These are phyloP conservation scores for Echinometra lucunter DNA, from an alignment of 53 echinoderm and acorn worm species.

Conservation along the genomic window DNA sequence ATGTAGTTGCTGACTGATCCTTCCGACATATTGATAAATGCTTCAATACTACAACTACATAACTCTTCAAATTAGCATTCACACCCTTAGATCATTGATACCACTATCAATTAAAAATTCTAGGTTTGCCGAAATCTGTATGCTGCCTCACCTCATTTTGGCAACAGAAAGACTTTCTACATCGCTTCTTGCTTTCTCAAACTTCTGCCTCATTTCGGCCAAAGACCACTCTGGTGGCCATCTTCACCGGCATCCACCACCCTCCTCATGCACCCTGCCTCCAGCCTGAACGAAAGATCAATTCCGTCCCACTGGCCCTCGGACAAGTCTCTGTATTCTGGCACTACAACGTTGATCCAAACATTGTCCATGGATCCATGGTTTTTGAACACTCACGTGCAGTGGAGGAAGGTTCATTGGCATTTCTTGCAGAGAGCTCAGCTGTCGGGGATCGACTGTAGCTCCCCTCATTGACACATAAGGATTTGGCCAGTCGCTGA, in stretches of 20 bases:
- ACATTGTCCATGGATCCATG: not conserved
- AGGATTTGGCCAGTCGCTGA: not conserved
- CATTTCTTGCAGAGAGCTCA: not conserved
- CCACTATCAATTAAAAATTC: too few relatives aligned
- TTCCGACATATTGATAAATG: not conserved
- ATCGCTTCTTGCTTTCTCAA: conserved; percentile 17
- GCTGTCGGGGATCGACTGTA: not conserved
- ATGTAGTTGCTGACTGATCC: too few relatives aligned
- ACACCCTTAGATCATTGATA: not conserved
- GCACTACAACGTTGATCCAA: conserved; percentile 25
- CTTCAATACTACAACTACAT: too few relatives aligned
- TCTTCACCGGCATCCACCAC: not conserved
- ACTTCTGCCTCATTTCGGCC: conserved; percentile 6
- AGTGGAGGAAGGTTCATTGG: not conserved
- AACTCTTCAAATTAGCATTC: not conserved
- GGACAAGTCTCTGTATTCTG: not conserved
- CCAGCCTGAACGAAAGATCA: conserved; percentile 18
- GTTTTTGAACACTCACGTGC: not conserved
- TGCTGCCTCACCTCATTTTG: conserved; percentile 55
- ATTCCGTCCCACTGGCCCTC: not conserved
- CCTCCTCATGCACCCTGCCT: conserved; percentile 1
- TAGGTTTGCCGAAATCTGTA: not conserved
- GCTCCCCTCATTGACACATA: not conserved
- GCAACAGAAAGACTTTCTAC: conserved; percentile 13
- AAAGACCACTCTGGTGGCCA: not conserved